Base-by-base conservation (phyloP, 1,140 invertebrate genomes). In the Drosophila nigrodunni region DNA sequence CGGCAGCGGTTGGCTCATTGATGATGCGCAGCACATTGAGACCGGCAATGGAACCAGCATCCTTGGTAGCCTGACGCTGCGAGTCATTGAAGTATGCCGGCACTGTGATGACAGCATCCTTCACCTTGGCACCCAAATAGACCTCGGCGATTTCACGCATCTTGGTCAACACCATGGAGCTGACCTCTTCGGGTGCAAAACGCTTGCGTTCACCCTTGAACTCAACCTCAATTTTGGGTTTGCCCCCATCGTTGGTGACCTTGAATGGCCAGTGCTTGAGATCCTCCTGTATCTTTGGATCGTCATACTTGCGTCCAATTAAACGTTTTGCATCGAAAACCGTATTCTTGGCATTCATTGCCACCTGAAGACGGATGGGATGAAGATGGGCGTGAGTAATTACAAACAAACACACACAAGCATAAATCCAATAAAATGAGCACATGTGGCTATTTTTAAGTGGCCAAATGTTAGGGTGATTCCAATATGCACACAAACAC, bases 291-390 rank as follows among this genome's bases (percentile, higher is more conserved):
- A 97, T 95, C 71, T 95, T 95, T 0, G 93, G 87, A 86, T 97
- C 97, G 74, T 97, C 95, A 80, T 95, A 97, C 78, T 94, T 94
- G 35, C 97, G 94, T 3, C 97, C 97, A 68, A 97, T 97, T 3
- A 95, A 92, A 41, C 96, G 94, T 93, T 97, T 97, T 30, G 96
- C 96, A 93, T 97, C 97, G 81, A 96, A 97, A 11, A 97, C 95
- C 2, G 97, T 97, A 91, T 98, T 98, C 75, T 94, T 93, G 11
- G 97, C 97, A 92, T 98, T 98, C 95, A 97, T 96, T 7, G 96
- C 95, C 43, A 94, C 94, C 94, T 95, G 75, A n/a, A 50, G 52
- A 25, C 11, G 11, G 52, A 57, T 30, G 25, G 25, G 25, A 30
- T 30, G 25, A 6, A 30, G 3, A 30, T 30, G 25, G 25, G 25